Evolutionary conservation across 2,113 vertebrate species (phyloP), one percentile per base, ranked within the genome.

Genomic region (Verasper variegatus): DNA sequence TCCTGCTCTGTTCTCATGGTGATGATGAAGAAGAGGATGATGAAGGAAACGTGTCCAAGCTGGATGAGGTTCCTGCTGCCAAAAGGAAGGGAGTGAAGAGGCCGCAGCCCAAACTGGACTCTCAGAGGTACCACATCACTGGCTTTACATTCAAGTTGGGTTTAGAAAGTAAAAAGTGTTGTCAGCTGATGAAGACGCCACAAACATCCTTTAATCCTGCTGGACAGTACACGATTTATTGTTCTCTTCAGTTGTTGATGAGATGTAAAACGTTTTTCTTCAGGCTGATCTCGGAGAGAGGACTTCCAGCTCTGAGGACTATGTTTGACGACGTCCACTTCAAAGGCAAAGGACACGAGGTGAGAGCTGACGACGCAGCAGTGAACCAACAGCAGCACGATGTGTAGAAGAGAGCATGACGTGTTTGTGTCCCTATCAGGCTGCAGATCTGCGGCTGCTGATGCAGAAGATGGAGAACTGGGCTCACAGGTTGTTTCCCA

Each of bases 391-490:
- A 24, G 9, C 24, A 15, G 21, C 3, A 0, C 1, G 3, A 4
- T 7, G 21, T 61, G 35, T 2, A 18, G 47, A 2, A 18, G 47
- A 51, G 17, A 51, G 17, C 2, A 0, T 13, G 40, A 42, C 21
- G 10, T n/a, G 57, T 14, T 35, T 62, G 31, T 61, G 1, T 37
- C 20, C 1, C 2, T 42, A 0, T 7, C 77, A 99, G 98, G 94
- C 93, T 9, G 96, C 97, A 42, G 96, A 99, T 86, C 89, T 99
- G 82, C 95, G 93, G 82, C 94, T 90, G 0, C 93, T 99, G 1
- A 95, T 99, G 75, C 94, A 86, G 63, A 95, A 95, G 24, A 98
- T 98, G 97, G 97, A 99, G 89, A 98, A 99, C 90, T 99, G 98
- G 98, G 98, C 97, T 24, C 97, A 99, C 80, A 92, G 98, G 11